Conservation (phyloP, 2,797 vertebrate genomes). For the Sardinella longiceps region DNA sequence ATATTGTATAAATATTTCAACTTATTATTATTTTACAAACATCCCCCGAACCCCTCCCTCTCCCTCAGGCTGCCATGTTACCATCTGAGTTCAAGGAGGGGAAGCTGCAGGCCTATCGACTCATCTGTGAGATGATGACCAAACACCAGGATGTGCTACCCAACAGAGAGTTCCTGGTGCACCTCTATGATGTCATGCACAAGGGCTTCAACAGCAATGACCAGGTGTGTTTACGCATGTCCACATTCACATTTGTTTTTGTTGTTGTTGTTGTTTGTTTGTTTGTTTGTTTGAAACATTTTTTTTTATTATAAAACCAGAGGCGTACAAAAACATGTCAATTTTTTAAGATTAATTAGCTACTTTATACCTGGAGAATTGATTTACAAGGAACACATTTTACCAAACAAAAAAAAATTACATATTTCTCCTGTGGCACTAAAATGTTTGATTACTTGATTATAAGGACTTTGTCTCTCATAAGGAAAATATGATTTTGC, state of each 20-base stretch:
- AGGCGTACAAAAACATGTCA: too few relatives aligned
- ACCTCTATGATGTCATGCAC: conserved; percentile 94
- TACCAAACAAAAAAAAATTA: not conserved
- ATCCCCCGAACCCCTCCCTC: not conserved
- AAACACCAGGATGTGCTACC: conserved; percentile 94
- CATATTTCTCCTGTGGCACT: not conserved
- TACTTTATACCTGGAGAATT: too few relatives aligned
- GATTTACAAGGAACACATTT: too few relatives aligned
- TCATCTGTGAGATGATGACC: conserved; percentile 98
- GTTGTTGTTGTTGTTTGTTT: too few relatives aligned
- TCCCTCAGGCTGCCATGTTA: conserved; percentile 84
- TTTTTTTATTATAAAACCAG: too few relatives aligned
- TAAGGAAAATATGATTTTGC: not conserved
- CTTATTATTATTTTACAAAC: too few relatives aligned
- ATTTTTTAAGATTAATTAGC: too few relatives aligned
- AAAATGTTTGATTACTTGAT: too few relatives aligned
- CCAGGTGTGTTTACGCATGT: conserved; percentile 77
- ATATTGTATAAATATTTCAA: too few relatives aligned
- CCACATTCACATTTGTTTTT: not conserved
- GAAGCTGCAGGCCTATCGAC: conserved; percentile 91
- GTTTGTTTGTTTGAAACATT: too few relatives aligned
- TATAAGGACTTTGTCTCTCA: not conserved
- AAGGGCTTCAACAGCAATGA: conserved; percentile 90
- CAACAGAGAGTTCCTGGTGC: conserved; percentile 92
- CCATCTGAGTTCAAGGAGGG: conserved; percentile 91